These are phyloP conservation scores for Ophion ellenae DNA, from an alignment of 2,888 invertebrate genomes.

Conservation along the genomic window DNA sequence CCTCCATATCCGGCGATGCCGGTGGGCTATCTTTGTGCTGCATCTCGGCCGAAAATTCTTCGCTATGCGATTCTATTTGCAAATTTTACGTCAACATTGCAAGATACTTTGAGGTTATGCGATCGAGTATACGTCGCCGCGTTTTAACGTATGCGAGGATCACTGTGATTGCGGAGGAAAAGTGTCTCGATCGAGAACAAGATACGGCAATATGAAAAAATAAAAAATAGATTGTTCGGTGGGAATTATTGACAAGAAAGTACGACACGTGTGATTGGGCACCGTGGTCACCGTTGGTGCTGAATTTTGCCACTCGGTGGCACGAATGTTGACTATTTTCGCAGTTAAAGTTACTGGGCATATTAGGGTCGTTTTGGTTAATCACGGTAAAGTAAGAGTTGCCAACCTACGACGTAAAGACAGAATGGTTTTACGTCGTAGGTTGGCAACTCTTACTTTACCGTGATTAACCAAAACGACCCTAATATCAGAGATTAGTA, in stretches of 20 bases:
- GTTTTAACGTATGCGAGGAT: not conserved
- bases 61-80: not conserved
- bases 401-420: too few species aligned
- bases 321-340: not conserved
- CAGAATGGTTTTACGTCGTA: too few species aligned
- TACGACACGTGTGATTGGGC: too few species aligned
- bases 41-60: constrained; percentile 62
- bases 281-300: not conserved
- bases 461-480: too few species aligned
- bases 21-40: constrained; percentile 84
- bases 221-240: too few species aligned
- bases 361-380: not conserved
- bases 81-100: not conserved
- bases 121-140: not conserved
- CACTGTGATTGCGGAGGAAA: too few species aligned
- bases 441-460: too few species aligned
- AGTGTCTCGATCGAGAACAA: too few species aligned
- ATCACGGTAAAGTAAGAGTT: too few species aligned
- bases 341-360: not conserved
- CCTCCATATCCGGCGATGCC: constrained; percentile 85
- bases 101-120: constrained; percentile 18
- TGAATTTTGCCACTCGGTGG: not conserved
- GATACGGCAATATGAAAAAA: too few species aligned
- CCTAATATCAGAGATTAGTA: too few species aligned
- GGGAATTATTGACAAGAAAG: too few species aligned